phyloP scores from a whole-genome alignment of 2,113 vertebrate genomes.

The Chlamydotis undulata region DNA sequence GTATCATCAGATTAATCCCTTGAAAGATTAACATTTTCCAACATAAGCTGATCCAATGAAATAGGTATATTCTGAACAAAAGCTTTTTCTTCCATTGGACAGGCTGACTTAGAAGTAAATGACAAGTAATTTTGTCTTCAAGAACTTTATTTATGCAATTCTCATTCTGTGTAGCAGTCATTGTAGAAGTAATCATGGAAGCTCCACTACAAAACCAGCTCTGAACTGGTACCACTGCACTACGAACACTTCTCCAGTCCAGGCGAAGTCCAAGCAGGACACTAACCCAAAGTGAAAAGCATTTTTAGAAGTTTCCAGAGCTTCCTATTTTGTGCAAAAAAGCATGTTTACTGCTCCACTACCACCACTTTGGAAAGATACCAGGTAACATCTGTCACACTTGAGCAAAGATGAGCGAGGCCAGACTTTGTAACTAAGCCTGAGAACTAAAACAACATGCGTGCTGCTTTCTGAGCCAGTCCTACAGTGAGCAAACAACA shows the following conservation, averaged over 20 bases:
- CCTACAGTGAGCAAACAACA: background rate
- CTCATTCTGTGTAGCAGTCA: background rate
- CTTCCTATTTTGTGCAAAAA: background rate
- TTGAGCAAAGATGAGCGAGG: background rate
- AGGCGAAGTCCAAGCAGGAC: background rate
- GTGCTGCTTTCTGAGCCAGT: background rate
- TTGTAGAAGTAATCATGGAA: background rate
- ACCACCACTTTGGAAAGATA: background rate
- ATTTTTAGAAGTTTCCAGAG: background rate
- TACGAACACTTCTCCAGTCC: background rate
- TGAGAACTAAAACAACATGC: background rate
- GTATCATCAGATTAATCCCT: background rate
- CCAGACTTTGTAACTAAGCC: background rate
- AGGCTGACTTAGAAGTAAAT: background rate
- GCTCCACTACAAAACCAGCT: background rate
- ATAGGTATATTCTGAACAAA: background rate
- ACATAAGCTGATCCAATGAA: background rate
- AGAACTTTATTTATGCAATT: background rate
- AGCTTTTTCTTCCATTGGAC: background rate
- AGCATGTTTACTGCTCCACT: background rate
- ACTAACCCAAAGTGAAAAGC: background rate
- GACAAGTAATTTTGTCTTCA: background rate
- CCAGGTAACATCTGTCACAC: constrained; percentile 34
- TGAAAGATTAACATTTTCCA: background rate
- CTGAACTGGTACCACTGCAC: background rate